Base-by-base conservation (phyloP, 2,797 vertebrate genomes). In the Hypotaenidia okinawae region DNA sequence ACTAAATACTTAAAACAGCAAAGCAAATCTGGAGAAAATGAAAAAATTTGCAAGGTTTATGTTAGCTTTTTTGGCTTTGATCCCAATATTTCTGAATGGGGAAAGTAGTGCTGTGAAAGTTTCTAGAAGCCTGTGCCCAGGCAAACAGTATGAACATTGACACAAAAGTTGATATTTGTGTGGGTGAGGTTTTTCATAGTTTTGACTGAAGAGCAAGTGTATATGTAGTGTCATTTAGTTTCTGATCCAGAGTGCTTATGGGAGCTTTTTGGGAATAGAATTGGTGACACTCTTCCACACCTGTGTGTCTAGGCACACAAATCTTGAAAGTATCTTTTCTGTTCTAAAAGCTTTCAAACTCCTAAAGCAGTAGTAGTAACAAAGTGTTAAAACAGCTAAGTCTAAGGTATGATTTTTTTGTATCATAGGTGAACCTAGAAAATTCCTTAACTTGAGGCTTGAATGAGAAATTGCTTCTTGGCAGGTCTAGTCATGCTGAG, bases 341-440 rank as follows among this genome's bases (percentile, higher is more conserved):
- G 16, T 87, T 84, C 33, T 69, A 51, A 72, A 77, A 59, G 35
- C 33, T 84, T 95, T 85, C 18, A 45, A 61, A 32, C 30, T 76
- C 28, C 78, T 63, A 54, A 94, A 85, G 51, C 15, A 39, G 33
- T 52, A 28, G 6, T 49, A 90, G 49, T 58, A 89, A 80, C 33
- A 49, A 87, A 87, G 80, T 49, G 61, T 86, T 82, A 84, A 84
- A 73, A 54, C 14, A 17, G 86, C 23, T 66, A 35, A 13, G 15
- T 76, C 25, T 80, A 13, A 66, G 33, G 61, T 59, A 57, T 47
- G n/a, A 45, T 39, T 77, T 39, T 80, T 91, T 91, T 95, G 63
- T 93, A 73, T 94, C 49, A 51, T 43, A 83, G 80, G 41, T 80
- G 82, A 96, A 88, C 73, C 66, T 95, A 76, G 63, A 76, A 92